Evolutionary conservation across 2,797 vertebrate species (phyloP).

Genomic region (Xiphophorus birchmanni): DNA sequence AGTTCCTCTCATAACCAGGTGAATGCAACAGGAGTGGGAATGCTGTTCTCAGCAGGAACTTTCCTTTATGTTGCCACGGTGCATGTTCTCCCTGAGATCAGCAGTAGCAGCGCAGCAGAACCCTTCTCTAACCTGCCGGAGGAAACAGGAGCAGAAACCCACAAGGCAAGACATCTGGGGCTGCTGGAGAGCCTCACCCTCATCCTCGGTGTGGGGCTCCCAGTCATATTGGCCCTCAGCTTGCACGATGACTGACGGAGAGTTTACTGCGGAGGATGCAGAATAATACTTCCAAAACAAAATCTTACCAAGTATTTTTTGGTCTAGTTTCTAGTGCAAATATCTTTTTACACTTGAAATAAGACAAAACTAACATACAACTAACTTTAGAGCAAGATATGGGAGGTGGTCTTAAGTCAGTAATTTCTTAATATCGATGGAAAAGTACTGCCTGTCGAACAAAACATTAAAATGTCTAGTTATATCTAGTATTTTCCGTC

Average conservation of each 20-base stretch:
- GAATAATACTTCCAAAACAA: background rate
- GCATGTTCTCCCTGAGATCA: constrained; percentile 80
- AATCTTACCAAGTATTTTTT: too few species aligned
- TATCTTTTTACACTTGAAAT: too few species aligned
- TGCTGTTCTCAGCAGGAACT: constrained; percentile 82
- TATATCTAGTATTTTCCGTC: too few species aligned
- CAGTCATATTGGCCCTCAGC: constrained; percentile 71
- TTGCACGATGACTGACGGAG: constrained; percentile 62
- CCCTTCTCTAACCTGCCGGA: constrained; percentile 37
- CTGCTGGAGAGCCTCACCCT: constrained; percentile 78
- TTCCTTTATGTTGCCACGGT: constrained; percentile 82
- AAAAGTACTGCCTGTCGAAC: background rate
- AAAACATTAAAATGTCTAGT: too few species aligned
- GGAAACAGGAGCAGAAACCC: constrained; percentile 17
- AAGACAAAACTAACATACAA: too few species aligned
- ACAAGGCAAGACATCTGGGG: constrained; percentile 63
- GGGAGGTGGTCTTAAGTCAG: too few species aligned
- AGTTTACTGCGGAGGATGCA: background rate
- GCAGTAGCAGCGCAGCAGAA: constrained; percentile 53
- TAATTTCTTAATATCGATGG: too few species aligned
- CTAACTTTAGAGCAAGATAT: too few species aligned
- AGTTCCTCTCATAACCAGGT: constrained; percentile 70
- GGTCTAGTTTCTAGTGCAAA: too few species aligned
- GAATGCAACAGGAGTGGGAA: constrained; percentile 74
- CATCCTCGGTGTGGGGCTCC: constrained; percentile 77